Base-by-base conservation (phyloP, 35 echinoderm and acorn worm species). In the Antedon bifida region DNA sequence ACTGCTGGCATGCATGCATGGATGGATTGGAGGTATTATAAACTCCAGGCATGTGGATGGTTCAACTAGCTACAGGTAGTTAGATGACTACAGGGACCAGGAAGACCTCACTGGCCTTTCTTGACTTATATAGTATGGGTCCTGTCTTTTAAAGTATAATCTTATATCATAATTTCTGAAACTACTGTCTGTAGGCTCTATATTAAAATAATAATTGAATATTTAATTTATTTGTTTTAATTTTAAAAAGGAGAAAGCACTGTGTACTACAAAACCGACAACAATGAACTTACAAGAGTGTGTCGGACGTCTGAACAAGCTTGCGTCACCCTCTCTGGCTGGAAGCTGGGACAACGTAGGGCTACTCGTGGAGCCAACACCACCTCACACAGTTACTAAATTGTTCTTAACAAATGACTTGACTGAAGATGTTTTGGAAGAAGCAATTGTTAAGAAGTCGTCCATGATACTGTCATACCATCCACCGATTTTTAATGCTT, bases 311-410 rank as follows among this genome's bases (percentile, higher is more conserved):
- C 83, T 96, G 26, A 81, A 96, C 33, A 74, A 79, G 13, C 89
- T 96, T 89, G 93, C 93, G 29, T 90, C 93, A 35, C 76, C 75
- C 14, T 81, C 73, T 46, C 74, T 96, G 45, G 93, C 93, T 31
- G 89, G 79, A 56, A 81, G 83, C 39, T 96, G 93, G 93, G 93
- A 96, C 82, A 96, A 96, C 42, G 93, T 96, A 0, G 93, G 93
- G 29, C 38, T 96, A 75, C 86, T 96, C 33, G 89, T 96, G 3
- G 93, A 96, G 79, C 93, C 93, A 21, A 86, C 86, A 29, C 84
- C 93, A 30, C 86, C 89, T 0, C 84, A 89, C 39, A 5, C 51
- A 7, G 89, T 96, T 11, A 51, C 34, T 4, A 89, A 31, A 29
- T 17, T 96, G 42, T 89, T 91, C 77, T 79, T 96, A 42, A 91